Conservation (phyloP, 2,113 vertebrate species). For the Hassar affinis region DNA sequence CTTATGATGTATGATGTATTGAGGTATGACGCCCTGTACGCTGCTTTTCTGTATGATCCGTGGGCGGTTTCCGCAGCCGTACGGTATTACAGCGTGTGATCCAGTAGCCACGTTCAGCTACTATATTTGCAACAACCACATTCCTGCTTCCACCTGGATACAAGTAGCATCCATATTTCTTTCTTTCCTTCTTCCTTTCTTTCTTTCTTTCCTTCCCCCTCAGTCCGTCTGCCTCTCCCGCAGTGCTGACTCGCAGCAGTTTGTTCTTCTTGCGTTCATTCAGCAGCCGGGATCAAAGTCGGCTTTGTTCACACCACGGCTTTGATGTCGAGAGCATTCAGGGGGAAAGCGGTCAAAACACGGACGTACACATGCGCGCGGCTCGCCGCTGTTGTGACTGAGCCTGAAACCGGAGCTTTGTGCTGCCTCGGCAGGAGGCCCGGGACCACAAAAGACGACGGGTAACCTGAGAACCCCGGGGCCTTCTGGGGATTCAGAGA, state of each 20-base stretch:
- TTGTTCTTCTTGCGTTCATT: conserved; percentile 27
- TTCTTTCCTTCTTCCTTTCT: not conserved
- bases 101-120: not conserved
- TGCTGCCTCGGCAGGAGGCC: conserved; percentile 9
- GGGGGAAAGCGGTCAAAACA: conserved; percentile 37
- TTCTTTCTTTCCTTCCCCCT: too few relatives aligned
- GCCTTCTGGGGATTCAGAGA: conserved; percentile 29
- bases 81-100: too few relatives aligned
- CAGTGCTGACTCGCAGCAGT: conserved; percentile 28
- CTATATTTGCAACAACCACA: not conserved
- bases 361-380: conserved; percentile 12
- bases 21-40: too few relatives aligned
- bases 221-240: too few relatives aligned
- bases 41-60: not conserved
- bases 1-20: too few relatives aligned
- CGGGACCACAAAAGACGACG: conserved; percentile 19
- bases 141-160: not conserved
- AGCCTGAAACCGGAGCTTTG: conserved; percentile 9
- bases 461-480: conserved; percentile 36
- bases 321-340: conserved; percentile 39
- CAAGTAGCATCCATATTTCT: not conserved
- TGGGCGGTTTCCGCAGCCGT: not conserved
- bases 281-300: conserved; percentile 29
- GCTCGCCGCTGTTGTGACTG: conserved; percentile 39
- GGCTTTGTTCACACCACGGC: conserved; percentile 18